Base-by-base conservation (phyloP, 2,888 invertebrate genomes). In the Falcaria lacertinaria region DNA sequence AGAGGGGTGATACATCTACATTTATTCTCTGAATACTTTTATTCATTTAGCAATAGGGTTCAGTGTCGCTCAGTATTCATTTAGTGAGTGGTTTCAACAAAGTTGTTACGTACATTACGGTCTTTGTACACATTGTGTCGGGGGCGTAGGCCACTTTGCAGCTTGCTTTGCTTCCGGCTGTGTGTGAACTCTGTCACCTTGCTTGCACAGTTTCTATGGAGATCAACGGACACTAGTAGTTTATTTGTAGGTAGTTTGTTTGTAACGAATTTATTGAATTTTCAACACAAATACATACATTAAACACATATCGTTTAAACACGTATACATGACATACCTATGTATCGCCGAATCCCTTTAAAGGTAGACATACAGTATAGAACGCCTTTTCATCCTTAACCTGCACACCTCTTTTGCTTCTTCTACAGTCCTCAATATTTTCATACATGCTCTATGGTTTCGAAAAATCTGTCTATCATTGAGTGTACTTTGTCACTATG, bases 181-280 rank as follows among this genome's bases (percentile, higher is more conserved):
- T 74, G 73, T 82, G 81, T 80, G 83, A 80, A 80, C 59, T 48
- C 51, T 75, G 79, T 74, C 82, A 82, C 84, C 81, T 84, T 81
- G 78, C 63, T 47, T 51, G 47, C 42, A 53, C 47, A 48, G 70
- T 74, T 69, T 58, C 78, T 74, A 80, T 79, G 76, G 80, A 74
- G 67, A 79, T 76, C 70, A 76, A 79, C 75, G 74, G 57, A 67
- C 60, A 57, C 64, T 52, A 47, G 22, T 49, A 42, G 46, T 47
- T 52, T 46, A 45, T 53, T 52, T 58, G 55, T 36, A 22, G 6
- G 6, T 5, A 22, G 7, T 22, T 22, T 22, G 1, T 6, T n/a
- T n/a, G n/a, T n/a, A n/a, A n/a, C n/a, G n/a, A n/a, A n/a, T n/a
- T n/a, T n/a, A n/a, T n/a, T n/a, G n/a, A n/a, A n/a, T n/a, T n/a